Conservation (phyloP, 2,113 vertebrate genomes). For the Fregata magnificens region DNA sequence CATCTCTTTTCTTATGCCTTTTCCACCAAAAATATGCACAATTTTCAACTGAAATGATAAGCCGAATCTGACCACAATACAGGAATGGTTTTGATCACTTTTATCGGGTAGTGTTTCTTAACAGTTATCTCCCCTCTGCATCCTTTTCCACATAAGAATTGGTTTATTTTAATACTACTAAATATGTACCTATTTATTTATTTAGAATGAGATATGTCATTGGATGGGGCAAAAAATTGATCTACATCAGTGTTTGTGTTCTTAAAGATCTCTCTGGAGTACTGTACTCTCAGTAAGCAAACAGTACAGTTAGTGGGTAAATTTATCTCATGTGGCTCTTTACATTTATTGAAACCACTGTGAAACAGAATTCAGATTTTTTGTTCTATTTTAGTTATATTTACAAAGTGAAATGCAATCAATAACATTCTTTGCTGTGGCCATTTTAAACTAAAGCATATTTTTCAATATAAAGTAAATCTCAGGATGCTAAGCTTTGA, state of each 20-base stretch:
- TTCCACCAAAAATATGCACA: background rate
- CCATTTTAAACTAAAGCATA: background rate
- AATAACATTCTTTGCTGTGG: background rate
- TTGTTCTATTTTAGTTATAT: background rate
- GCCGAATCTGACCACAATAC: background rate
- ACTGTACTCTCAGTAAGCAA: background rate
- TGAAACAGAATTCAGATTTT: background rate
- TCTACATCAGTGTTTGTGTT: background rate
- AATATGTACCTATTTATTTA: background rate
- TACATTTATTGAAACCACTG: background rate
- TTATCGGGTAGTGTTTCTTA: background rate
- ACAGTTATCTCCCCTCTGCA: background rate
- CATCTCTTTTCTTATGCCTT: background rate
- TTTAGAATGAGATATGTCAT: background rate
- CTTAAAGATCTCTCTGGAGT: background rate
- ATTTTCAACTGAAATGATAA: background rate
- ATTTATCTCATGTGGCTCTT: background rate
- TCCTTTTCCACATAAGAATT: background rate
- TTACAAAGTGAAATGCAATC: background rate
- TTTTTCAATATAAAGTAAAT: background rate
- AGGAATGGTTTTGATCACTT: background rate
- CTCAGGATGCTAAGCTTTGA: background rate
- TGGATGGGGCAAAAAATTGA: background rate
- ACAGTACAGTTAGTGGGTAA: background rate
- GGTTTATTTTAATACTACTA: background rate